Base-by-base conservation (phyloP, 2,888 invertebrate genomes). In the Unio delphinus region DNA sequence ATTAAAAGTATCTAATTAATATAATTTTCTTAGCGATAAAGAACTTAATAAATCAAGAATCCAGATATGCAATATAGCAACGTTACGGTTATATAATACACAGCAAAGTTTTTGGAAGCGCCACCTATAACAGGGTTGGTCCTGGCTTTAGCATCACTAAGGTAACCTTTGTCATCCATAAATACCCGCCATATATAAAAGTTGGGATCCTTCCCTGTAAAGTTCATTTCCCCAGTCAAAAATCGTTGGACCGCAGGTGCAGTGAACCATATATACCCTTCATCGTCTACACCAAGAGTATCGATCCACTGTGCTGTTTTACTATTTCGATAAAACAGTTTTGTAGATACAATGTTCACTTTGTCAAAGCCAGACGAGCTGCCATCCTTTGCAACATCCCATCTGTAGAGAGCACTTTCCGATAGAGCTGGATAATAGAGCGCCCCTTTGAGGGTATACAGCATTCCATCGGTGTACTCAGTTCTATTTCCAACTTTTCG, bases 221-320 rank as follows among this genome's bases (percentile, higher is more conserved):
- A n/a, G n/a, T 63, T 45, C 63, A 63, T 63, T 23, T 63, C 55
- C 4, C 69, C 67, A 4, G 58, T 58, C 30, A 72, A 58, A 45
- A 69, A 74, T 17, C 65, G 61, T 15, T 70, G 69, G 54, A 80
- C 69, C 28, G 75, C 65, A 26, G 76, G 76, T 17, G 80, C 71
- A 2, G 76, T 72, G 62, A 79, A 73, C 78, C 79, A 80, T 28
- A 80, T 64, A 64, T 73, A 68, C 1, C 78, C 78, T 8, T 73
- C 67, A 34, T 75, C 75, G 20, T 70, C 70, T 56, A 75, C 71
- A 20, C 70, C 76, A 20, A 79, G 70, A 3, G 78, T 75, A 61
- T 80, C 79, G 23, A 72, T 67, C 78, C 78, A 80, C 23, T 73
- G 73, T 72, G 77, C 74, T 5, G 63, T 65, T 26, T 61, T 64